phyloP scores from a whole-genome alignment of 2,888 invertebrate species.

The Bedellia somnulentella region DNA sequence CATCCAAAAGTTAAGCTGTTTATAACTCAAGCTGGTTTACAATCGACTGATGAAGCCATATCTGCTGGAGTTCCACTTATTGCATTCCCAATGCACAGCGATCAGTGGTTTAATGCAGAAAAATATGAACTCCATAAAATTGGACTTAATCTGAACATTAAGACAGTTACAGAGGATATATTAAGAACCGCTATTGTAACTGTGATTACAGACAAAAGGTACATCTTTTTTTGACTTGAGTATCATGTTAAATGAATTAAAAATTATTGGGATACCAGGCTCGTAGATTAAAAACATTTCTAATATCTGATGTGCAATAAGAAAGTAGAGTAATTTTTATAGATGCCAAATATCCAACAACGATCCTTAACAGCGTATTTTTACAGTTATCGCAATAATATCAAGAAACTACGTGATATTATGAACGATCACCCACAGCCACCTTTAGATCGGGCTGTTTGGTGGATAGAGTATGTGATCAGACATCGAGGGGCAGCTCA shows the following conservation, averaged over 20 bases:
- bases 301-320: no score
- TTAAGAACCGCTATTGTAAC: background rate
- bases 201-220: constrained; percentile 2
- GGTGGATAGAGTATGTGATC: constrained; percentile 20
- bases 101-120: constrained; percentile 2
- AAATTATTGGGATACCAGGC: no score
- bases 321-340: no score
- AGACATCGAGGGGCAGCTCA: constrained; percentile 14
- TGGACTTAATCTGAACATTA: background rate
- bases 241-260: no score
- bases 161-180: background rate
- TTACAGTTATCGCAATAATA: constrained; percentile 16
- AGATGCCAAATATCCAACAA: no score
- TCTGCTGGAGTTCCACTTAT: constrained; percentile 1
- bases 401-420: constrained; percentile 10
- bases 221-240: no score
- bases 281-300: no score
- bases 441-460: constrained; percentile 16
- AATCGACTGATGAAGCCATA: constrained; percentile 2
- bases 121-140: constrained; percentile 1
- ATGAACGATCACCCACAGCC: constrained; percentile 16
- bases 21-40: constrained; percentile 3
- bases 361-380: no score
- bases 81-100: constrained; percentile 2
- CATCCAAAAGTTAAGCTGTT: constrained; percentile 3